Percentiles rank a stretch among this genome's conserved stretches.
Conservation (phyloP, 2,797 vertebrate genomes). For the Microcaecilia unicolor region DNA sequence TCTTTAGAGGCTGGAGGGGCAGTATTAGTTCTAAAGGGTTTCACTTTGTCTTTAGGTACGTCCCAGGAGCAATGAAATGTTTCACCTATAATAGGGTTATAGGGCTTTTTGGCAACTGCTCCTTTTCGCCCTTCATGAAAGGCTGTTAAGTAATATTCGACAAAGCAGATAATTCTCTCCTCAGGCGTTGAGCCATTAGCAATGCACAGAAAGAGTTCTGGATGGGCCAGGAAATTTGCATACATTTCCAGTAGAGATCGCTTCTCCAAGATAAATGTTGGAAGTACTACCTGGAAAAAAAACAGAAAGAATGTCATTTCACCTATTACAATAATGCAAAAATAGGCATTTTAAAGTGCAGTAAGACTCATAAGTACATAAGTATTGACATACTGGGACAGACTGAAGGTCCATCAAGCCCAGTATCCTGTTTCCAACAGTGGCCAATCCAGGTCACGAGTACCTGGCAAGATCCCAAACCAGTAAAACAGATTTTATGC, state of each 20-base stretch:
- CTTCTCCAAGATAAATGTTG: slow-evolving; percentile 91
- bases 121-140: slow-evolving; percentile 90
- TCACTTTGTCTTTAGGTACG: slow-evolving; percentile 74
- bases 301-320: slow-evolving; percentile 26
- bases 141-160: slow-evolving; percentile 90
- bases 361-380: too few relatives aligned
- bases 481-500: too few relatives aligned
- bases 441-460: too few relatives aligned
- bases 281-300: slow-evolving; percentile 75
- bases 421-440: too few relatives aligned
- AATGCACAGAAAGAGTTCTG: slow-evolving; percentile 84
- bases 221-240: slow-evolving; percentile 91
- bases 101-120: slow-evolving; percentile 89
- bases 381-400: too few relatives aligned
- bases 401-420: too few relatives aligned
- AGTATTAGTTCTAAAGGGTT: slow-evolving; percentile 48
- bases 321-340: neutral
- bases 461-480: too few relatives aligned
- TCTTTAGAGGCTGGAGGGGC: slow-evolving; percentile 26
- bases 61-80: slow-evolving; percentile 92
- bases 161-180: slow-evolving; percentile 81
- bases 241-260: slow-evolving; percentile 94
- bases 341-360: too few relatives aligned
- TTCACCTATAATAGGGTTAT: slow-evolving; percentile 89
- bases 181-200: slow-evolving; percentile 71